Evolutionary conservation across 2,888 invertebrate species (phyloP).

Genomic region (Coleophora deauratella): DNA sequence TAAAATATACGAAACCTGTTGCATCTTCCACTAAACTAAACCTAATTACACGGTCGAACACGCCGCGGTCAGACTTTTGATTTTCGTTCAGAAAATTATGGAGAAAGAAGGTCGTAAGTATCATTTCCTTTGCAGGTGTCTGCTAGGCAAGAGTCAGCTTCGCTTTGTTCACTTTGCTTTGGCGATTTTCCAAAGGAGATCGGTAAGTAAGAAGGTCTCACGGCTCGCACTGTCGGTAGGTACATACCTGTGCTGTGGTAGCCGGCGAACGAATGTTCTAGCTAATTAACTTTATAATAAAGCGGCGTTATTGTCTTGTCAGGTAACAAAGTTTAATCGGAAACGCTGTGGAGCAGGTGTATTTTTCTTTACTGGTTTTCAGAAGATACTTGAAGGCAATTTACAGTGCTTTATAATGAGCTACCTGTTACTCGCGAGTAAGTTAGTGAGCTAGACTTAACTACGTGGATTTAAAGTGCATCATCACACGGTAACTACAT

Average conservation of each 20-base stretch:
- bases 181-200: too few species aligned
- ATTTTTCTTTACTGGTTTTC: not conserved
- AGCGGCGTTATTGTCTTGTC: conserved; percentile 59
- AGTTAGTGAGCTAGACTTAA: too few species aligned
- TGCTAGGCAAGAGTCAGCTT: too few species aligned
- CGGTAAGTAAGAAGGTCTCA: too few species aligned
- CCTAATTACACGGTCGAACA: conserved; percentile 14
- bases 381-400: not conserved
- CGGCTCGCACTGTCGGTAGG: not conserved
- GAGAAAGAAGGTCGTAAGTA: conserved; percentile 18
- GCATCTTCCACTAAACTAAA: conserved; percentile 5
- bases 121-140: too few species aligned
- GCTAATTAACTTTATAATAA: conserved; percentile 72
- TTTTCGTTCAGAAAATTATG: conserved; percentile 27
- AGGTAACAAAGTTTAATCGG: conserved; percentile 45
- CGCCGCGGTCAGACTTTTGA: conserved; percentile 16
- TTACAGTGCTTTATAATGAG: too few species aligned
- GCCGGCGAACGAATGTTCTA: conserved; percentile 61
- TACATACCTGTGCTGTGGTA: conserved; percentile 3
- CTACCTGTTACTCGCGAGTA: too few species aligned
- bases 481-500: too few species aligned
- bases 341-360: conserved; percentile 20
- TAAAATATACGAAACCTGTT: conserved; percentile 3
- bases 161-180: too few species aligned
- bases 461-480: too few species aligned